Evolutionary conservation across 1,140 invertebrate species (phyloP).

Genomic region (Helicoverpa armigera): DNA sequence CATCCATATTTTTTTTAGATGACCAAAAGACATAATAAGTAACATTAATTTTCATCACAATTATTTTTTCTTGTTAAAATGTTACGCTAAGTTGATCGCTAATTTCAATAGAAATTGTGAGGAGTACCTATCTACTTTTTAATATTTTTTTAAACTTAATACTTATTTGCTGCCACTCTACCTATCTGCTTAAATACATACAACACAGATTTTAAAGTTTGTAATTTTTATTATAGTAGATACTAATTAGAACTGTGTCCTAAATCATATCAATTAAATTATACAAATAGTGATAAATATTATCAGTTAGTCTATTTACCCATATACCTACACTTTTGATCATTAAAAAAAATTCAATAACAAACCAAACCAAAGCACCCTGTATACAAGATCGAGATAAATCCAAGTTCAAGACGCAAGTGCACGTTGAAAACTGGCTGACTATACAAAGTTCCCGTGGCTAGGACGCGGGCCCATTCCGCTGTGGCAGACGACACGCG

Average conservation of each 20-base stretch:
- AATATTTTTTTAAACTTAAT: no score
- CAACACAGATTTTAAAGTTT: no score
- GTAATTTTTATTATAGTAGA: no score
- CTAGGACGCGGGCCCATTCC: conserved; percentile 76
- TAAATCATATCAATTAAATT: no score
- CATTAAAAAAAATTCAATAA: neutral
- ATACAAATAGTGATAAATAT: no score
- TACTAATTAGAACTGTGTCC: no score
- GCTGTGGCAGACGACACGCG: conserved; percentile 59
- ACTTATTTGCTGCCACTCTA: no score
- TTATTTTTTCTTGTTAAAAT: no score
- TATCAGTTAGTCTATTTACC: neutral
- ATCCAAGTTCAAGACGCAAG: conserved; percentile 84
- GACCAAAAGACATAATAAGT: no score
- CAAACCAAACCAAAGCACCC: conserved; percentile 63
- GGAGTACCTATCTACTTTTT: no score
- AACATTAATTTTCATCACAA: neutral
- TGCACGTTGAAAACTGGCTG: conserved; percentile 74
- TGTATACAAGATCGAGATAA: conserved; percentile 83
- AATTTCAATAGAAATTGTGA: no score
- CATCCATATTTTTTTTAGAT: conserved; percentile 8
- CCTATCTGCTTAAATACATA: no score
- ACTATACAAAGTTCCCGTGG: conserved; percentile 79
- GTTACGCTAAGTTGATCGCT: neutral
- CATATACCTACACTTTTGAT: neutral